phyloP scores from a whole-genome alignment of 2,888 invertebrate species.

The Ametastegia equiseti region DNA sequence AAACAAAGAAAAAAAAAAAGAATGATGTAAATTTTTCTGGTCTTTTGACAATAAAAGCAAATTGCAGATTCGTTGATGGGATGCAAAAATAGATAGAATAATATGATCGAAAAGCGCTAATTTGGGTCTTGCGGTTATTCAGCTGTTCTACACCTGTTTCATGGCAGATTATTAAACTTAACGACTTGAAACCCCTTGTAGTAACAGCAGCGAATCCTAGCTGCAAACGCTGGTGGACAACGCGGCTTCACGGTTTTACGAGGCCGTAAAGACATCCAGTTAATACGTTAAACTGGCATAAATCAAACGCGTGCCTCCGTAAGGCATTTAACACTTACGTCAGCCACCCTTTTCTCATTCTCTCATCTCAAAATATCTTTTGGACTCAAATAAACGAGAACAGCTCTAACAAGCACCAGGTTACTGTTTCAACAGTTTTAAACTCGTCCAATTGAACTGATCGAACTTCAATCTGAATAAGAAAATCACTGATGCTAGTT shows the following conservation, averaged over 20 bases:
- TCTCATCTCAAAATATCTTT: background rate
- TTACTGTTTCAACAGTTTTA: background rate
- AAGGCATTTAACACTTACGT: slow-evolving; percentile 9
- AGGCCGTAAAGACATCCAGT: slow-evolving; percentile 73
- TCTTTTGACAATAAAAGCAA: background rate
- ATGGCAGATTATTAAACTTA: background rate
- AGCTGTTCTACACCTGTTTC: background rate
- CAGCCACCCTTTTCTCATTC: background rate
- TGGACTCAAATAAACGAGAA: background rate
- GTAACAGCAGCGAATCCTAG: background rate
- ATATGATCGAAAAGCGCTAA: background rate
- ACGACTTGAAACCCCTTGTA: background rate
- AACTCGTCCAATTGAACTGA: background rate
- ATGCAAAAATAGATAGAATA: background rate
- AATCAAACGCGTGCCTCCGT: slow-evolving; percentile 63
- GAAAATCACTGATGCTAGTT: background rate
- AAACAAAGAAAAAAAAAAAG: too few species aligned
- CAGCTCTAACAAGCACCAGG: background rate
- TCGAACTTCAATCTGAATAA: background rate
- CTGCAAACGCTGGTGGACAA: background rate
- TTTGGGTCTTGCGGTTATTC: background rate
- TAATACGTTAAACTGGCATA: slow-evolving; percentile 72
- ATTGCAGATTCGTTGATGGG: background rate
- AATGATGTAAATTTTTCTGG: background rate
- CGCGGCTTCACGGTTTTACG: slow-evolving; percentile 64